These are phyloP conservation scores for Tetraodon nigroviridis DNA, from an alignment of 2,113 vertebrate species.

Conservation along the genomic window DNA sequence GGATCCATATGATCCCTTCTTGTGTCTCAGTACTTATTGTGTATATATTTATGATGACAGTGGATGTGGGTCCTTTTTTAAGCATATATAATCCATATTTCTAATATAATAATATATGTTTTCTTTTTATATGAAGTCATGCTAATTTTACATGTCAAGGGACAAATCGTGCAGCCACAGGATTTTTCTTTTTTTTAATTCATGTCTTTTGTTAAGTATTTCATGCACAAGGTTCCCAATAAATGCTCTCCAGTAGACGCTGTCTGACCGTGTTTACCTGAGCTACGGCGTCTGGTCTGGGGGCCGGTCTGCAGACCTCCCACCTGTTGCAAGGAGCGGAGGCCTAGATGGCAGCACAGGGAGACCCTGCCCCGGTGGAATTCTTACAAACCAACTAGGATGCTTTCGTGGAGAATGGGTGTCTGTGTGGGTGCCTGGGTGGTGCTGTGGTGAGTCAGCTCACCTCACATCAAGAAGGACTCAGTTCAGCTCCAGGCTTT, in stretches of 20 bases:
- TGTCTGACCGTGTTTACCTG: background rate
- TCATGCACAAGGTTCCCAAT: constrained; percentile 60
- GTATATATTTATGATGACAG: constrained; percentile 77
- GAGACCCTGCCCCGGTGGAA: too few relatives aligned
- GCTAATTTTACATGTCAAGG: constrained; percentile 55
- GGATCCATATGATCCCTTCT: constrained; percentile 37
- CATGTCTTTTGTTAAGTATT: constrained; percentile 32
- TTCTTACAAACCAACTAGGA: too few relatives aligned
- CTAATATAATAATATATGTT: constrained; percentile 64
- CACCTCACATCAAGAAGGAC: too few relatives aligned
- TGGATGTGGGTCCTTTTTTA: constrained; percentile 68
- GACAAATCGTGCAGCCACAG: constrained; percentile 20
- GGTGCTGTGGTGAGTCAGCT: too few relatives aligned
- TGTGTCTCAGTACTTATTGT: constrained; percentile 73
- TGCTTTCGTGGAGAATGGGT: too few relatives aligned
- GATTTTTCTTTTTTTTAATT: constrained; percentile 38
- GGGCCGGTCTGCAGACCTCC: too few relatives aligned
- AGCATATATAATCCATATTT: constrained; percentile 55
- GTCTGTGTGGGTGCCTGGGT: too few relatives aligned
- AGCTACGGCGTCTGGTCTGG: too few relatives aligned
- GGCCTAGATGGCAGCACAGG: too few relatives aligned
- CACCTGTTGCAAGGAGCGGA: too few relatives aligned
- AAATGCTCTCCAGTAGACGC: constrained; percentile 46
- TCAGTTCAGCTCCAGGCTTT: too few relatives aligned
- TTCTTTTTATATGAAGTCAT: constrained; percentile 66